Base-by-base conservation (phyloP, 2,113 vertebrate species). In the Nycticebus coucang region DNA sequence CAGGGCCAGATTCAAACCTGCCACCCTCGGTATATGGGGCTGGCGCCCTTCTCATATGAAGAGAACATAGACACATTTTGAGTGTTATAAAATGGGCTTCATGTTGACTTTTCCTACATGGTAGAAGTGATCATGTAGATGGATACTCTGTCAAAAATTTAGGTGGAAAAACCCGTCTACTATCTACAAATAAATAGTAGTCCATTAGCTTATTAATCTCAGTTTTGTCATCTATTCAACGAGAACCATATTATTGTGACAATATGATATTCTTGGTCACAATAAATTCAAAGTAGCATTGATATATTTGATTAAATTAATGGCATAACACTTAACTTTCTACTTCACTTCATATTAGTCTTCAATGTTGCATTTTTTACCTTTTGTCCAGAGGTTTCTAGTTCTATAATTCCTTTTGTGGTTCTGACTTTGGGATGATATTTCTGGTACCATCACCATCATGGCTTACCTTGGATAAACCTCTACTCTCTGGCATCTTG, bases 361-460 rank as follows among this genome's bases (percentile, higher is more conserved):
- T 94, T 85, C 18, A 71, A 2, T 88, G 78, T 62, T 83, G 85
- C 19, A 55, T 50, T 59, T 87, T 68, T 66, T 13, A n/a, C 3
- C 17, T 75, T n/a, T 68, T 83, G 8, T 18, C 75, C 17, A 22
- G 62, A 83, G 9, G 2, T 4, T 93, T 95, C 24, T 85, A 89
- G 19, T 28, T 66, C 30, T 87, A 75, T 2, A 68, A 14, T 45
- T 83, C 24, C 9, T 75, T 50, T 57, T 81, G 37, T 74, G 79
- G 81, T 91, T 93, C 37, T 87, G 50, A 93, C 50, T 91, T 80
- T 89, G 83, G 26, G 94, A 80, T 62, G 17, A 78, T 72, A 89
- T 75, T 92, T 21, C 26, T 19, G 79, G 53, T 41, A 55, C 41
- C 24, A 84, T 90, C 7, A 59, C n/a, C 21, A 53, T 90, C 24